phyloP scores from a whole-genome alignment of 2,888 invertebrate genomes.

The Ophion ellenae region DNA sequence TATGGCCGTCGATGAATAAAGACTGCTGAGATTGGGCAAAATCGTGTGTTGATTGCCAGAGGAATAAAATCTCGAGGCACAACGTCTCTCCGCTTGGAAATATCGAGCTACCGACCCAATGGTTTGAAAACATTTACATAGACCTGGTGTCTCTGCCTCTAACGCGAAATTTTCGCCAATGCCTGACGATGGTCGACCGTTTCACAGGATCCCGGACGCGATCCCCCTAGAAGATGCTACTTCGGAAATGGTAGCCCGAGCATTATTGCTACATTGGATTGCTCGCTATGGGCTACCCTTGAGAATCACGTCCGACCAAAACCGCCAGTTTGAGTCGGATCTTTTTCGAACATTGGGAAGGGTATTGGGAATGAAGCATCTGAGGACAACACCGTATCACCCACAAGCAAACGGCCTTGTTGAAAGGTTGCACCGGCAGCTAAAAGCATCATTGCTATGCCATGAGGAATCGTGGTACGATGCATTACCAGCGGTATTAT shows the following conservation, averaged over 20 bases:
- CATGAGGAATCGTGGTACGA: conserved; percentile 68
- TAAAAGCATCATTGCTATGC: conserved; percentile 68
- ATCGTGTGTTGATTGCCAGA: background rate
- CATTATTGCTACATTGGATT: background rate
- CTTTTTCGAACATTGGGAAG: background rate
- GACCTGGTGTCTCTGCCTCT: too few species aligned
- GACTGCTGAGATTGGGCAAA: background rate
- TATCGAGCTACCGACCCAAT: background rate
- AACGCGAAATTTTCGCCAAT: too few species aligned
- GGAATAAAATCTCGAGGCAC: background rate
- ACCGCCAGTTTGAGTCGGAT: background rate
- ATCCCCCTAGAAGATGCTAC: background rate
- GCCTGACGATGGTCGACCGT: background rate
- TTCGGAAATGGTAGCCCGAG: too few species aligned
- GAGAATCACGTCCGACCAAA: background rate
- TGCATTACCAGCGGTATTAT: conserved; percentile 68
- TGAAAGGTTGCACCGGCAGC: background rate
- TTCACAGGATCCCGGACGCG: background rate
- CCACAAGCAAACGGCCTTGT: background rate
- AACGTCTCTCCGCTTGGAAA: background rate
- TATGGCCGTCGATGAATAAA: background rate
- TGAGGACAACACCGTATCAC: background rate
- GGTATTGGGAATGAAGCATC: background rate
- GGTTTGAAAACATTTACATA: background rate
- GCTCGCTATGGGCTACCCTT: background rate